phyloP scores from a whole-genome alignment of 2,113 vertebrate species.

The Elgaria multicarinata region DNA sequence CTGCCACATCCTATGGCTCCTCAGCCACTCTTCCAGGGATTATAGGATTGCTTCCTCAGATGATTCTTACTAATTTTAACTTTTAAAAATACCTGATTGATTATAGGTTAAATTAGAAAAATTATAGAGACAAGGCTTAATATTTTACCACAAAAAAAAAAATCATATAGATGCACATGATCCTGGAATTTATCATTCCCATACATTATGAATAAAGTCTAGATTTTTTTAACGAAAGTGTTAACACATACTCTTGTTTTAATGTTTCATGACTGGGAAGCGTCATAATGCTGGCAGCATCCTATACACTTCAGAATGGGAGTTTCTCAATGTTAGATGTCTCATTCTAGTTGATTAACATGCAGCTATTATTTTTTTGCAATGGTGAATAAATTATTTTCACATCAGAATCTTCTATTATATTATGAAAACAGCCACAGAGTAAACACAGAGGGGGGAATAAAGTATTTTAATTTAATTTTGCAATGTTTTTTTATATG shows the following conservation, averaged over 20 bases:
- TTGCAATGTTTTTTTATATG: no score
- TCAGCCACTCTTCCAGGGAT: not conserved
- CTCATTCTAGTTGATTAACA: not conserved
- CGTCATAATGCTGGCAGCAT: not conserved
- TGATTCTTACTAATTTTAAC: not conserved
- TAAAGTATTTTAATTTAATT: no score
- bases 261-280: not conserved
- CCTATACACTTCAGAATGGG: not conserved
- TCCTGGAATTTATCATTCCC: not conserved
- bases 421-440: no score
- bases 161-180: not conserved
- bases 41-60: not conserved
- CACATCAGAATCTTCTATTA: no score
- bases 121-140: not conserved
- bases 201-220: no score
- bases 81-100: not conserved
- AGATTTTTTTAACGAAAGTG: not conserved
- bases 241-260: not conserved
- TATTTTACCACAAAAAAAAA: not conserved
- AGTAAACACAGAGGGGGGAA: no score
- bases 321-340: not conserved
- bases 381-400: no score
- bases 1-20: not conserved
- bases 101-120: not conserved
- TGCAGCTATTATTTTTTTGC: no score